Evolutionary conservation across 30 jellyfish, hydroid and myxozoan species (phyloP).

Genomic region (Aurelia aurita complex sp. Pacific): DNA sequence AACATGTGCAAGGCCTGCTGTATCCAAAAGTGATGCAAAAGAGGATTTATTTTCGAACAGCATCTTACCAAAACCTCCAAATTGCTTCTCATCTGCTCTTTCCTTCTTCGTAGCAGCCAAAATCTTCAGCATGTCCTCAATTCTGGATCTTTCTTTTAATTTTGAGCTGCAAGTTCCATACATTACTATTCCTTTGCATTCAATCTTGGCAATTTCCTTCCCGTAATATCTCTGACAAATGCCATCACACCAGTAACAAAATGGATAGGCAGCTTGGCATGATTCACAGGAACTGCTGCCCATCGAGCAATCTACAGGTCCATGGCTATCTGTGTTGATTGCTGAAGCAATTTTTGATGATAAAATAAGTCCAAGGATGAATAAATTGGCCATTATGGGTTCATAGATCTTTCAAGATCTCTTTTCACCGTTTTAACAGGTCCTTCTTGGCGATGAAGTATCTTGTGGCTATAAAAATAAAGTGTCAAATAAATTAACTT

Average conservation of each 20-base stretch:
- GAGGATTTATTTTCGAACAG: too few relatives aligned
- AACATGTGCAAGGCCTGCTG: too few relatives aligned
- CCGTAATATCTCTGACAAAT: constrained; percentile 55
- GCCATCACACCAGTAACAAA: constrained; percentile 75
- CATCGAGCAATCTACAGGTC: constrained; percentile 54
- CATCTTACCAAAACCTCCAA: not conserved
- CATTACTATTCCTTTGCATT: constrained; percentile 41
- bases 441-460: too few relatives aligned
- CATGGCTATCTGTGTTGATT: constrained; percentile 4
- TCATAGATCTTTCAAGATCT: too few relatives aligned
- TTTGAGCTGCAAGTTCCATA: constrained; percentile 28
- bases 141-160: not conserved
- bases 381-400: too few relatives aligned
- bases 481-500: too few relatives aligned
- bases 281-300: constrained; percentile 68
- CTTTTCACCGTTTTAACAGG: too few relatives aligned
- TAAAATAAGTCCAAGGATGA: too few relatives aligned
- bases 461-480: too few relatives aligned
- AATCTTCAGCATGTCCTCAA: constrained; percentile 37
- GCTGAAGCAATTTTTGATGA: too few relatives aligned
- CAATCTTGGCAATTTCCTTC: constrained; percentile 34
- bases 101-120: constrained; percentile 25
- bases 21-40: too few relatives aligned
- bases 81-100: not conserved
- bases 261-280: constrained; percentile 68